Evolutionary conservation across 2,113 vertebrate species (phyloP), one percentile per base, ranked within the genome.

Genomic region (Hassar affinis): DNA sequence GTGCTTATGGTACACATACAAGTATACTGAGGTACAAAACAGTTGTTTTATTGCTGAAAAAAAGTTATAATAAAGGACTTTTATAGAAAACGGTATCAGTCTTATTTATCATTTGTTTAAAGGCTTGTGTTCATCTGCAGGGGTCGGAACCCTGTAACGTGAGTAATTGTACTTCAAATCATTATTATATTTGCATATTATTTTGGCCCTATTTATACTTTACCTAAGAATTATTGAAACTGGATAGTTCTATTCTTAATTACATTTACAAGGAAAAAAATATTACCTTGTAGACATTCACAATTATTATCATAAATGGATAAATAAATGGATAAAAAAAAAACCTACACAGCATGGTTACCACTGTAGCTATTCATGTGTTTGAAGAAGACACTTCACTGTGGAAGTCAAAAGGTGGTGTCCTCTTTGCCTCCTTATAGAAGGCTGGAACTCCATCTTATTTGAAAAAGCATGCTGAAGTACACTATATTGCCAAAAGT

Each of bases 31-130:
- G 25, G 35, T 82, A 75, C 59, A 75, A 27, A 59, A 1, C 20
- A n/a, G n/a, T 30, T 61, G 9, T 72, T 71, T 30, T 72, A 59
- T 45, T 59, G 8, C 22, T 30, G 35, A 27, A 69, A 81, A 80
- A 80, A n/a, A 81, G 54, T 20, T 47, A 66, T 72, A 74, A n/a
- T n/a, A n/a, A n/a, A n/a, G 11, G 7, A 22, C 68, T 80, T 81
- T 81, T 71, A 56, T 81, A 81, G 30, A 68, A 56, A 68, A 51
- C 49, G n/a, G 7, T 38, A 68, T 12, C 79, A 42, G 30, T n/a
- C 38, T 71, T 45, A n/a, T 47, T 11, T 35, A 69, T n/a, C 3
- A 15, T 11, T 17, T 33, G 33, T 33, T 64, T 33, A 64, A 64
- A 33, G 14, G 12, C 4, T 17, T 33, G 27, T 61, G n/a, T 27